A percentile compares a stretch with the other conserved stretches of the same genome.
These are phyloP conservation scores for Scatophagus argus DNA, from an alignment of 2,113 vertebrate genomes.

Conservation along the genomic window DNA sequence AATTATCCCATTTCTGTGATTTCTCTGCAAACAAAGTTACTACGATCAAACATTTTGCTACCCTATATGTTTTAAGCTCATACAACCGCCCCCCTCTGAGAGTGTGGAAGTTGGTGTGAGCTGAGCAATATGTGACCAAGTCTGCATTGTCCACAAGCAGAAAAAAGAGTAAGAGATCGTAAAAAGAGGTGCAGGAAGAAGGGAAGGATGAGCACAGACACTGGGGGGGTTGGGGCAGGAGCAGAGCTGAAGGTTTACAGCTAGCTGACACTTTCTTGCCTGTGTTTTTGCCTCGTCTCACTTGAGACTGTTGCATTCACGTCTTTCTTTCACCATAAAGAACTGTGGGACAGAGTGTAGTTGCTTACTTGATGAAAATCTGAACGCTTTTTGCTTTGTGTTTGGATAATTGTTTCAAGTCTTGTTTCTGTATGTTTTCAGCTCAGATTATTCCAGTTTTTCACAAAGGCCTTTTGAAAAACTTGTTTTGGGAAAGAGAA, in stretches of 20 bases:
- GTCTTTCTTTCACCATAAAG: slow-evolving; percentile 23
- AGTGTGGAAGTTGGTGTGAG: slow-evolving; percentile 60
- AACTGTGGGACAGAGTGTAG: neutral
- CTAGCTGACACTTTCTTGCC: slow-evolving; percentile 60
- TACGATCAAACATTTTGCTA: neutral
- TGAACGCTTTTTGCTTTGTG: slow-evolving; percentile 6
- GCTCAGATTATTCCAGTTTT: neutral
- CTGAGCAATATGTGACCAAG: slow-evolving; percentile 60
- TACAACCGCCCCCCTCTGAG: slow-evolving; percentile 22
- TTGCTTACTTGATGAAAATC: neutral
- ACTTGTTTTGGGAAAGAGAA: slow-evolving; percentile 26
- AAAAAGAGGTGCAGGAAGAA: slow-evolving; percentile 81
- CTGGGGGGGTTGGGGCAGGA: slow-evolving; percentile 69
- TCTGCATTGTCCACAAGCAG: slow-evolving; percentile 75
- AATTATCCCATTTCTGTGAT: neutral
- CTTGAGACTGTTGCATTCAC: slow-evolving; percentile 34
- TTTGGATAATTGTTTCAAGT: slow-evolving; percentile 29
- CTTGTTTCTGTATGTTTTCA: neutral
- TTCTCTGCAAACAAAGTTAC: neutral
- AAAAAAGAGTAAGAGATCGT: slow-evolving; percentile 72
- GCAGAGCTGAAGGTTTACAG: slow-evolving; percentile 69
- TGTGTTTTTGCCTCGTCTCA: slow-evolving; percentile 55
- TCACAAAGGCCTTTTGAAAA: slow-evolving; percentile 44
- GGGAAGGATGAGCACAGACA: slow-evolving; percentile 67
- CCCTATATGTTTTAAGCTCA: neutral